These are phyloP conservation scores for Drosophila tani DNA, from an alignment of 1,140 invertebrate species.

Conservation along the genomic window DNA sequence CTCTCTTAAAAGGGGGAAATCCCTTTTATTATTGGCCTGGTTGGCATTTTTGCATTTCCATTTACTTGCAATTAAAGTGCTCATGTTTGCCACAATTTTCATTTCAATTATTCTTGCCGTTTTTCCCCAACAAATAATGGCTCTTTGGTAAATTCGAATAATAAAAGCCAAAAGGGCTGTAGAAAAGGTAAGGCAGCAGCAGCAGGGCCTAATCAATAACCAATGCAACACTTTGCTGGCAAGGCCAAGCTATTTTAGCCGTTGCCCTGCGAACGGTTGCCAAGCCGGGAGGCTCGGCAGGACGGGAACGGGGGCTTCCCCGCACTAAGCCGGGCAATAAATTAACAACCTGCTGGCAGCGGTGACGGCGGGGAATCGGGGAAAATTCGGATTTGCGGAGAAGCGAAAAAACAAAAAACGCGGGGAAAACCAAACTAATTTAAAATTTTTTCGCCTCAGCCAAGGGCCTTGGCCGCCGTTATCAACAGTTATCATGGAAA, in stretches of 20 bases:
- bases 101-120: neutral
- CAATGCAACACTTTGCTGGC: conserved; percentile 36
- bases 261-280: conserved; percentile 38
- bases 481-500: conserved; percentile 60
- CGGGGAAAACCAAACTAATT: conserved; percentile 48
- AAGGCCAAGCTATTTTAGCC: conserved; percentile 17
- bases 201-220: conserved; percentile 33
- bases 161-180: neutral
- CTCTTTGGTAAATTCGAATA: neutral
- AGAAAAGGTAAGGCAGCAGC: neutral
- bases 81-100: neutral
- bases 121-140: neutral
- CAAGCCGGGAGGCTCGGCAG: conserved; percentile 1
- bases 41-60: neutral
- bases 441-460: conserved; percentile 42
- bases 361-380: neutral
- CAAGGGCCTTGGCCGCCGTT: conserved; percentile 10
- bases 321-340: conserved; percentile 37
- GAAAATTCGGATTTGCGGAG: conserved; percentile 20
- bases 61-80: neutral
- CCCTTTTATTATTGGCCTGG: too few relatives aligned
- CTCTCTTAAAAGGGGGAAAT: neutral
- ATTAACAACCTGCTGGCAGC: conserved; percentile 26
- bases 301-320: conserved; percentile 12
- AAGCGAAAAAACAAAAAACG: conserved; percentile 11